phyloP scores from a whole-genome alignment of 2,113 vertebrate species.

The Pongo abelii region DNA sequence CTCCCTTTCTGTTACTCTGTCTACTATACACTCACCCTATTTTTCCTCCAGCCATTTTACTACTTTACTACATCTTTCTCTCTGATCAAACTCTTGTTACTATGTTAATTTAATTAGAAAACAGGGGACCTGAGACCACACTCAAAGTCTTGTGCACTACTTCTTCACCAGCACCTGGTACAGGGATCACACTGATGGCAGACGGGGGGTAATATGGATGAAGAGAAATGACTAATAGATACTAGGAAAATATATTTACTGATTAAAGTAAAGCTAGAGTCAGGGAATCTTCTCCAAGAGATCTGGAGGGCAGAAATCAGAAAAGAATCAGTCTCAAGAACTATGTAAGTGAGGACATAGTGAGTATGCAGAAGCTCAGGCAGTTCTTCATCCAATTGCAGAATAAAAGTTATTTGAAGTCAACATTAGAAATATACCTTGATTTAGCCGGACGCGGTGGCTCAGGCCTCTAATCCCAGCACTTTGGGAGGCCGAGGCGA shows the following conservation, averaged over 20 bases:
- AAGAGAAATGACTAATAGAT: background rate
- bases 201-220: rapidly evolving
- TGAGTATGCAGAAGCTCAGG: background rate
- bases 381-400: background rate
- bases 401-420: background rate
- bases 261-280: background rate
- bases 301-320: background rate
- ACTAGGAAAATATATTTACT: background rate
- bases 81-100: background rate
- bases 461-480: no score
- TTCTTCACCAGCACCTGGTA: background rate
- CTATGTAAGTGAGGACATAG: background rate
- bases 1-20: rapidly evolving
- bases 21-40: rapidly evolving
- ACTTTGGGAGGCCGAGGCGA: no score
- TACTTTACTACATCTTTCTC: background rate
- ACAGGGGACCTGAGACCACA: background rate
- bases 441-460: background rate
- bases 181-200: background rate
- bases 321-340: background rate
- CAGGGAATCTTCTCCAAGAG: background rate
- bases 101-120: background rate
- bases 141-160: background rate
- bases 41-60: background rate
- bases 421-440: background rate